Evolutionary conservation across 2,888 invertebrate genomes (phyloP), one percentile per base, ranked within the genome.

Genomic region (Pseudococcus longispinus): DNA sequence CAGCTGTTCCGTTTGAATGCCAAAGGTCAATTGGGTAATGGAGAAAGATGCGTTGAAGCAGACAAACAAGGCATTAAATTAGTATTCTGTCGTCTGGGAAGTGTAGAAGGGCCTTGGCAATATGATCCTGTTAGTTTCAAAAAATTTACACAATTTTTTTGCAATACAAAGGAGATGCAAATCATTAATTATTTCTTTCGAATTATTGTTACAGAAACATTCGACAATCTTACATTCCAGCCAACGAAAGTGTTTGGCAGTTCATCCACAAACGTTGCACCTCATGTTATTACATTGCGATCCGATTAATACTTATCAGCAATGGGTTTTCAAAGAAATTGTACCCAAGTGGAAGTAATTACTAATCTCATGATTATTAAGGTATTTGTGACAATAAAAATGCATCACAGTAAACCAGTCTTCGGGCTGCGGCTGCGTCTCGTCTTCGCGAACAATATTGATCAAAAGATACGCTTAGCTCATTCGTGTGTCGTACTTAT

Each of bases 41-140:
- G 99, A 42, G 99, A 99, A 91, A 93, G 99, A 80, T 99, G 99
- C 90, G 94, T 99, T 13, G 97, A 97, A 90, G 96, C 96, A 0
- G 96, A 96, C 90, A 93, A 94, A 0, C 95, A 96, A 90, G 95
- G 95, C 65, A 93, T 98, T 20, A 97, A 97, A 91, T 93, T 98
- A 88, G 95, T 96, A 42, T 96, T 97, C 90, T 99, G 99, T 91
- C 93, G 96, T 85, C 92, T 97, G 87, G 98, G 98, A 84, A 96
- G 96, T 18, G 98, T 97, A 1, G 96, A 97, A 90, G 99, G 99
- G 0, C 97, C 97, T 0, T 99, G 98, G 98, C 93, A 95, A 90
- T 98, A 96, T 90, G 95, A 97, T 89, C 94, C 95, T 89, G 94
- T 92, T 89, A 88, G 88, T 37, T 44, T 15, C 13, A 37, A 37